phyloP scores from a whole-genome alignment of 2,113 vertebrate genomes.

The Columba livia region DNA sequence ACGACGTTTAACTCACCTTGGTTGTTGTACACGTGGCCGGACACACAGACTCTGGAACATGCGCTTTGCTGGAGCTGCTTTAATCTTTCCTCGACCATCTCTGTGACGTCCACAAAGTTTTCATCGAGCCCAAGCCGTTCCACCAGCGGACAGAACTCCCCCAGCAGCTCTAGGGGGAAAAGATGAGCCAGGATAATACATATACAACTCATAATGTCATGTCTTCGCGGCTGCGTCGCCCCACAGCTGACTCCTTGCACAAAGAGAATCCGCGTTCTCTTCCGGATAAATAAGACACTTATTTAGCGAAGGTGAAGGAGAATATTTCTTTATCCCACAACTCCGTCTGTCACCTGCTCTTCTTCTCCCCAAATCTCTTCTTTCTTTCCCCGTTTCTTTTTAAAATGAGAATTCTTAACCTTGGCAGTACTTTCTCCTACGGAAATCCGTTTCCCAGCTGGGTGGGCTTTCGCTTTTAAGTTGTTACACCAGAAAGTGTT shows the following conservation, averaged over 20 bases:
- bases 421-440: background rate
- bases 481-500: no score
- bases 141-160: slow-evolving; percentile 85
- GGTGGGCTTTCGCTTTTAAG: background rate
- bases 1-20: slow-evolving; percentile 69
- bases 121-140: slow-evolving; percentile 92
- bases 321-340: background rate
- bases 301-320: background rate
- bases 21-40: slow-evolving; percentile 83
- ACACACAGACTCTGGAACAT: slow-evolving; percentile 46
- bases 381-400: background rate
- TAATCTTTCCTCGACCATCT: slow-evolving; percentile 80
- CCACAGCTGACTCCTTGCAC: background rate
- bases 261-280: background rate
- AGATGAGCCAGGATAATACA: background rate
- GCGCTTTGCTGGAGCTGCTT: slow-evolving; percentile 25
- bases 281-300: background rate
- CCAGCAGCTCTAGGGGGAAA: slow-evolving; percentile 80
- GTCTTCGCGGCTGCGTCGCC: background rate
- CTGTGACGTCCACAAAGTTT: slow-evolving; percentile 90
- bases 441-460: background rate
- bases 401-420: background rate
- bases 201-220: rapidly evolving
- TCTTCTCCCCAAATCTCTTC: background rate
- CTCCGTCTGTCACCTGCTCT: no score